phyloP scores from a whole-genome alignment of 2,888 invertebrate species.

The Chrysolina oricalcia region DNA sequence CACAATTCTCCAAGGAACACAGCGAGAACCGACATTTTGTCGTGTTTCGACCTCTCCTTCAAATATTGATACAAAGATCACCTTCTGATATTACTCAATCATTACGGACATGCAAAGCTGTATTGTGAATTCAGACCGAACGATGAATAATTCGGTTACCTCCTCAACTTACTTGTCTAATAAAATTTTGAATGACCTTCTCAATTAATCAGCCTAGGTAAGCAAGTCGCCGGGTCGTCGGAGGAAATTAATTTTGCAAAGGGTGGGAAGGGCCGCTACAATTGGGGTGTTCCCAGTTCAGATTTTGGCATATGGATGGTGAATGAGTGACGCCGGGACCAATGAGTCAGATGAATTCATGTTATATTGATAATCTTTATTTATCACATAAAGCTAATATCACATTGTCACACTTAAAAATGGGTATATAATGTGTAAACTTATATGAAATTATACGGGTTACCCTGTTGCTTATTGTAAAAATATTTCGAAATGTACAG shows the following conservation, averaged over 20 bases:
- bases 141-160: conserved; percentile 47
- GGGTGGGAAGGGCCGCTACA: background rate
- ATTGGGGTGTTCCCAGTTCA: background rate
- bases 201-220: conserved; percentile 55
- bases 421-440: no score
- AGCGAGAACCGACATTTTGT: background rate
- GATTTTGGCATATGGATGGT: no score
- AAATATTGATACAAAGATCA: background rate
- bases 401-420: no score
- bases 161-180: conserved; percentile 48
- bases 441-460: no score
- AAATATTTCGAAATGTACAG: no score
- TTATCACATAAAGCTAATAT: no score
- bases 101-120: conserved; percentile 15
- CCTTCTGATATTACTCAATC: conserved; percentile 5
- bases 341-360: no score
- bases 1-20: background rate
- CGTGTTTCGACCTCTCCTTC: background rate
- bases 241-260: conserved; percentile 16
- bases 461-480: no score
- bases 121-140: conserved; percentile 44
- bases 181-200: conserved; percentile 52
- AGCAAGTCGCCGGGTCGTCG: conserved; percentile 35
- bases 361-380: no score
- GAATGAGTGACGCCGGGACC: no score